Evolutionary conservation across 2,113 vertebrate genomes (phyloP), one percentile per base, ranked within the genome.

Genomic region (Tylochromis polylepis): DNA sequence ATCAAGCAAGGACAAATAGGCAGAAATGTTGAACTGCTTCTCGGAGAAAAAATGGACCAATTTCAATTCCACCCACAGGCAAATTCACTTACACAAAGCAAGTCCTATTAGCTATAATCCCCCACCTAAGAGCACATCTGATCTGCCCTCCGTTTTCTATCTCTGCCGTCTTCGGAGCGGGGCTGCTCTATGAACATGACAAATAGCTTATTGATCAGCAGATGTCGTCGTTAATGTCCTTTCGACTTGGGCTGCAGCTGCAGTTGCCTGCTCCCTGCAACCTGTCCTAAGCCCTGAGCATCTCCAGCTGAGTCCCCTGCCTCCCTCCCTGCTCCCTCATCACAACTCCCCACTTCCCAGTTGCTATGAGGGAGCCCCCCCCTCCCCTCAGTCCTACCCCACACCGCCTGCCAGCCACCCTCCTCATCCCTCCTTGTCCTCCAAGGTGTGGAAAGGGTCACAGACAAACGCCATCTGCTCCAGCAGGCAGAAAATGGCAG

Each of bases 201-300:
- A 90, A 94, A 94, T 90, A 89, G 92, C 85, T 92, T 93, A 95
- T 94, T 92, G 94, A 94, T 94, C 87, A 92, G 92, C 93, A 94
- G 93, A 94, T 93, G 94, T 91, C 84, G 18, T 12, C 4, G 75
- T 87, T 90, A 92, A 93, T 91, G 88, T 91, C 56, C 86, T 72
- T 77, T 83, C 5, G 6, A 81, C 72, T 79, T 57, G 34, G 58
- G 90, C 85, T 88, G 81, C 90, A 92, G 93, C 89, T 94, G 93
- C 82, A 85, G 58, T 65, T 29, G 46, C 70, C 58, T 67, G 75
- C 86, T 79, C 80, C 51, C 2, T 51, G 4, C 72, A 83, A 89
- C 91, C 89, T 91, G 90, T 85, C 79, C 86, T 41, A 46, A 83
- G 59, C 86, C 29, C 38, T 0, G 3, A 22, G 58, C 86, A 87